These are phyloP conservation scores for Lithobates pipiens DNA, from an alignment of 2,797 vertebrate species.

Conservation along the genomic window DNA sequence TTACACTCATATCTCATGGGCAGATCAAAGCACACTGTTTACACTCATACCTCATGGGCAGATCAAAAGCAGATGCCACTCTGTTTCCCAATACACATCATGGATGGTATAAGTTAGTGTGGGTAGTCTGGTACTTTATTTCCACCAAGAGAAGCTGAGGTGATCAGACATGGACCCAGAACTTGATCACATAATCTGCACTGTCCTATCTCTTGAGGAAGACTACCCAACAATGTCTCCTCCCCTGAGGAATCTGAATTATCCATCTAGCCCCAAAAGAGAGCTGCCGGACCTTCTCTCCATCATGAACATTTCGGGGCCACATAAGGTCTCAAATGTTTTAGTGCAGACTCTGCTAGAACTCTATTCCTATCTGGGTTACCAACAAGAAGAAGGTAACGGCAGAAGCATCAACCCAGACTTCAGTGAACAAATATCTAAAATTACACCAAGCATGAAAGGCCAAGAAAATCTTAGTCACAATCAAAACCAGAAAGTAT, in stretches of 20 bases:
- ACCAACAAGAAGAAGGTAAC: background rate
- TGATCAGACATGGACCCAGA: slow-evolving; percentile 22
- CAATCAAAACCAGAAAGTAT: background rate
- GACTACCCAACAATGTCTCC: slow-evolving; percentile 2
- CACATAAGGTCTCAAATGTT: background rate
- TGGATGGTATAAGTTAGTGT: background rate
- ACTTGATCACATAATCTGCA: slow-evolving; percentile 29
- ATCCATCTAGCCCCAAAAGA: background rate
- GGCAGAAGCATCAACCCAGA: background rate
- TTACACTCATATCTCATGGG: background rate
- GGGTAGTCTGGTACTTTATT: background rate
- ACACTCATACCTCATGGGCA: background rate
- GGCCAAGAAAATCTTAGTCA: background rate
- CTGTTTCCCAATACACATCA: slow-evolving; percentile 2
- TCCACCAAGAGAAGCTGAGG: background rate
- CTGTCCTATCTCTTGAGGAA: slow-evolving; percentile 8
- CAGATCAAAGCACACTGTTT: background rate
- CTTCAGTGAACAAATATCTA: background rate
- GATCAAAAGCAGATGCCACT: background rate
- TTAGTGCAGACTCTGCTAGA: background rate
- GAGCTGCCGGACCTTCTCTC: background rate
- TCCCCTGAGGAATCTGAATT: background rate
- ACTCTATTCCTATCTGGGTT: background rate
- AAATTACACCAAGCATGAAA: background rate
- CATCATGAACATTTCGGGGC: background rate